These are phyloP conservation scores for Cheiracanthium punctorium DNA, from an alignment of 2,888 invertebrate species.

Conservation along the genomic window DNA sequence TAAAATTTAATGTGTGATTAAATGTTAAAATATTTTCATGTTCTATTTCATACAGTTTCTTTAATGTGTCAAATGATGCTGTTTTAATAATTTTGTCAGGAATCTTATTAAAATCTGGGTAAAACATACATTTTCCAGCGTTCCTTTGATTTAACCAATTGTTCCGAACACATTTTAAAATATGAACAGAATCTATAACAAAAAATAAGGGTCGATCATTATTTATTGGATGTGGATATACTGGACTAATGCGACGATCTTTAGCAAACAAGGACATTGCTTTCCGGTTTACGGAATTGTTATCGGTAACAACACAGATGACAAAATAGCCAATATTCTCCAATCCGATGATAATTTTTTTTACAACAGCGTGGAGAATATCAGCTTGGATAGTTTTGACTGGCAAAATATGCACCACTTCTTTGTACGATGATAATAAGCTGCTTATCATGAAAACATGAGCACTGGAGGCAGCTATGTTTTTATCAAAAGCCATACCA, in stretches of 20 bases:
- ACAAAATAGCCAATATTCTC: constrained; percentile 12
- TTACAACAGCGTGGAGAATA: not conserved
- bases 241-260: not conserved
- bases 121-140: constrained; percentile 21
- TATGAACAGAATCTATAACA: constrained; percentile 38
- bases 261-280: constrained; percentile 17
- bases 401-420: not conserved
- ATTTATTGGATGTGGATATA: constrained; percentile 10
- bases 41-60: not conserved
- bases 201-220: constrained; percentile 18
- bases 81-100: not conserved
- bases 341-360: constrained; percentile 28
- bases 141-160: constrained; percentile 41
- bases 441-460: constrained; percentile 4
- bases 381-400: not conserved
- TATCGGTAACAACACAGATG: constrained; percentile 16
- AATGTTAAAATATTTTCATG: not conserved
- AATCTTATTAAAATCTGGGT: constrained; percentile 24
- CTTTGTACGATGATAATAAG: not conserved
- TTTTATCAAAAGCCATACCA: not conserved
- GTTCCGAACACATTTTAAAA: constrained; percentile 29
- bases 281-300: constrained; percentile 32
- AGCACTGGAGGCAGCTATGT: not conserved
- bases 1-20: not conserved
- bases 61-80: not conserved